phyloP scores from a whole-genome alignment of 1,140 invertebrate species.

The Magallana gigas region DNA sequence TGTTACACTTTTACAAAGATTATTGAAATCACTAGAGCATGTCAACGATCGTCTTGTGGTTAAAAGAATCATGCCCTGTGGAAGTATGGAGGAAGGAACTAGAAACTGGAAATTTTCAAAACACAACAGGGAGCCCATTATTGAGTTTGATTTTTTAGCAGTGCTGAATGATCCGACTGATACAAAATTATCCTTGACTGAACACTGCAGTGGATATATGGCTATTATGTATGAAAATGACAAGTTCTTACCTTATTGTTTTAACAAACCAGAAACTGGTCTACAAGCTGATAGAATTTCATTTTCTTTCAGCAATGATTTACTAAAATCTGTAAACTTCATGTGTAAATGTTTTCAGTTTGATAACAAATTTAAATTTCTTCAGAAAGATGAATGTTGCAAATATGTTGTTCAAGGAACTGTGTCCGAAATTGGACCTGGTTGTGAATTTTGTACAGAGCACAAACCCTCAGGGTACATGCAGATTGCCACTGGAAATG shows the following conservation, averaged over 20 bases:
- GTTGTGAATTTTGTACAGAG: neutral
- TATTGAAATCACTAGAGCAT: neutral
- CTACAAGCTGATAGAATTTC: neutral
- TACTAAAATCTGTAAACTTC: neutral
- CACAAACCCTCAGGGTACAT: slow-evolving; percentile 14
- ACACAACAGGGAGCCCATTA: neutral
- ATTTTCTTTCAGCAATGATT: neutral
- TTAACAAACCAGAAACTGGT: neutral
- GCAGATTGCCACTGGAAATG: neutral
- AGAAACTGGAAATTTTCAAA: slow-evolving; percentile 8
- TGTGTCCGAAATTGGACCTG: neutral
- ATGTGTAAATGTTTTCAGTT: neutral
- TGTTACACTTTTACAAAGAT: neutral
- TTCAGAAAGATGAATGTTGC: slow-evolving; percentile 20
- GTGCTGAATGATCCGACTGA: neutral
- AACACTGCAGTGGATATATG: slow-evolving; percentile 8
- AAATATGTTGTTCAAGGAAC: slow-evolving; percentile 3
- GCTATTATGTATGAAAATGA: neutral
- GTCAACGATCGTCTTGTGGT: neutral
- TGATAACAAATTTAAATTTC: neutral
- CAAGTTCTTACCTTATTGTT: neutral
- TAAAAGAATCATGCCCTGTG: neutral
- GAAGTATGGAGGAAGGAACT: slow-evolving; percentile 17
- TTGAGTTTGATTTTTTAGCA: neutral
- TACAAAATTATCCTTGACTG: neutral